Percentiles rank a stretch among this genome's conserved stretches.
Conservation (phyloP, 2,888 invertebrate species). For the Drosophila mulleri region DNA sequence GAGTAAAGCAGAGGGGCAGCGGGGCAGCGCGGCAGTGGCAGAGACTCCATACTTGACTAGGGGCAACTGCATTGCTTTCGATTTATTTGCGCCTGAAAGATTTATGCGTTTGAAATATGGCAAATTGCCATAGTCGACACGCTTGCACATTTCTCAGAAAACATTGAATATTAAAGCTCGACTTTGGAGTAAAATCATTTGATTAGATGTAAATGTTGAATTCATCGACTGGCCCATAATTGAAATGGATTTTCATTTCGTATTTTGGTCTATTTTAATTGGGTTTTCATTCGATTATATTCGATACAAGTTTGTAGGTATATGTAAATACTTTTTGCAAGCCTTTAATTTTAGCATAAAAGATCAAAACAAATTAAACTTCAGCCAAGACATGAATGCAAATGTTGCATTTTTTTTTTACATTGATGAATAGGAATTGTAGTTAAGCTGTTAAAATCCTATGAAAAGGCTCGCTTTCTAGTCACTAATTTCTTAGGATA, state of each 20-base stretch:
- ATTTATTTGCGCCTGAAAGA: conserved; percentile 71
- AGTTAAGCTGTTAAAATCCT: too few relatives aligned
- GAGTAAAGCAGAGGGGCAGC: too few relatives aligned
- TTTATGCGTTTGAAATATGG: conserved; percentile 63
- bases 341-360: neutral
- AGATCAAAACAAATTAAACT: neutral
- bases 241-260: neutral
- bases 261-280: neutral
- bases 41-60: conserved; percentile 27
- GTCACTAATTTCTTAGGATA: too few relatives aligned
- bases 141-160: conserved; percentile 32
- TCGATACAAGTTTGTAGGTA: neutral
- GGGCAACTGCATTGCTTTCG: conserved; percentile 69
- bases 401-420: too few relatives aligned
- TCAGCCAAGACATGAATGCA: neutral
- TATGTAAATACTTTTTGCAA: neutral
- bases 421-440: too few relatives aligned
- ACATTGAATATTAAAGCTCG: conserved; percentile 9
- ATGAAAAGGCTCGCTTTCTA: too few relatives aligned
- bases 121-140: conserved; percentile 42
- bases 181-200: neutral
- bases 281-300: neutral
- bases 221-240: neutral
- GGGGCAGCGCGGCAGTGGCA: neutral
- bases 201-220: neutral